Evolutionary conservation across 2,888 invertebrate genomes (phyloP).

Genomic region (Chydorus sphaericus): DNA sequence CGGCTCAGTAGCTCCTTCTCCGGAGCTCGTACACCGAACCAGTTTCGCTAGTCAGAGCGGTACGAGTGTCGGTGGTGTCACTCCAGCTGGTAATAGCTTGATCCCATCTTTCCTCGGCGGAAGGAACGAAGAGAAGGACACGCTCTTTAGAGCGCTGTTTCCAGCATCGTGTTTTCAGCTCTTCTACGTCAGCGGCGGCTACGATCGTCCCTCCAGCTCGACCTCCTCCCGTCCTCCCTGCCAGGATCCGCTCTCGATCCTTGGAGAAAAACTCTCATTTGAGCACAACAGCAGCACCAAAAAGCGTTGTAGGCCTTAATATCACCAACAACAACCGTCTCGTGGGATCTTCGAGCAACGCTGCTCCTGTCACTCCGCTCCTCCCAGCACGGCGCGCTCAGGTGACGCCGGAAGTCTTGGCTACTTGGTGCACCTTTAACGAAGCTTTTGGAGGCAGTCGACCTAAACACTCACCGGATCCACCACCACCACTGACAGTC

Average conservation of each 20-base stretch:
- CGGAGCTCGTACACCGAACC: neutral
- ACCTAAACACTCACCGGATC: neutral
- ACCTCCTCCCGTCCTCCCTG: neutral
- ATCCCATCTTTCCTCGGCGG: no score
- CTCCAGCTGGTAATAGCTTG: neutral
- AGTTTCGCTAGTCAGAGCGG: neutral
- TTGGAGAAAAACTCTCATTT: slow-evolving; percentile 23
- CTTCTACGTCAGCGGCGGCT: neutral
- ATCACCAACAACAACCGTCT: no score
- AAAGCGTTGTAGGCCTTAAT: neutral
- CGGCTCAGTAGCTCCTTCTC: neutral
- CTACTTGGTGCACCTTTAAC: slow-evolving; percentile 12
- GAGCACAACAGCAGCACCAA: slow-evolving; percentile 8
- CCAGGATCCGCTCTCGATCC: slow-evolving; percentile 18
- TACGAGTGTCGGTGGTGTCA: neutral
- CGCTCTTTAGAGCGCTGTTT: slow-evolving; percentile 13
- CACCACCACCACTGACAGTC: neutral
- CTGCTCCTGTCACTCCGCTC: neutral
- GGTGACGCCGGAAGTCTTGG: slow-evolving; percentile 10
- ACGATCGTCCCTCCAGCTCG: neutral
- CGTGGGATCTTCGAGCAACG: no score
- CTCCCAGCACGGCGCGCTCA: slow-evolving; percentile 2
- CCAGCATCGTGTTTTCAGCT: neutral
- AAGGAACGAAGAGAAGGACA: slow-evolving; percentile 9
- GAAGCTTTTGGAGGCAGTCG: slow-evolving; percentile 11